Conservation (phyloP, 2,797 vertebrate genomes). For the Esox lucius region DNA sequence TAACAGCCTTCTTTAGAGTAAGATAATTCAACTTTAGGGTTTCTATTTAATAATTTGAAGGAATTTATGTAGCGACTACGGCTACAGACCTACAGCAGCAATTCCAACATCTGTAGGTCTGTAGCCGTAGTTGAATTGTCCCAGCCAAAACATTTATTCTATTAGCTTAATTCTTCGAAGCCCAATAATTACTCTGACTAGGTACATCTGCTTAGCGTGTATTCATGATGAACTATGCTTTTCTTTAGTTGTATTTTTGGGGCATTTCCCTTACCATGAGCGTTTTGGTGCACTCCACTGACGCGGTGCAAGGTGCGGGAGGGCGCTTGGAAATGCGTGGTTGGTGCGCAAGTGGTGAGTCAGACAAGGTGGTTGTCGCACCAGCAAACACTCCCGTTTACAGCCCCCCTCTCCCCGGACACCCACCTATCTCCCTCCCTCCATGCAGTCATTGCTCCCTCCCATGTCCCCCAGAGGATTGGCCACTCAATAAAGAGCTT, state of each 20-base stretch:
- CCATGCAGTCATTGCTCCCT: conserved; percentile 4
- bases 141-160: neutral
- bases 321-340: neutral
- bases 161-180: neutral
- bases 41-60: neutral
- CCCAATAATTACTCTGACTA: neutral
- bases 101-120: neutral
- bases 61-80: neutral
- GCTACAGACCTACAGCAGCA: too few relatives aligned
- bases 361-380: conserved; percentile 44
- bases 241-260: conserved; percentile 29
- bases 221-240: conserved; percentile 30
- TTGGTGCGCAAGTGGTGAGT: conserved; percentile 27
- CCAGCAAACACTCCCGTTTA: conserved; percentile 22
- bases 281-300: conserved; percentile 12
- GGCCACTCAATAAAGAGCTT: conserved; percentile 62
- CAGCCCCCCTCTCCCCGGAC: neutral
- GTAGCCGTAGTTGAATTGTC: neutral
- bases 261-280: conserved; percentile 18
- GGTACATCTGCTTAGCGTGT: conserved; percentile 50
- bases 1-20: neutral
- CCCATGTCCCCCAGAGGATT: conserved; percentile 45
- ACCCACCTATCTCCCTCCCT: neutral
- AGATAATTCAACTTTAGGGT: neutral
- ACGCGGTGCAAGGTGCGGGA: neutral